phyloP scores from a whole-genome alignment of 2,888 invertebrate genomes.

The Gymnoscelis rufifasciata region DNA sequence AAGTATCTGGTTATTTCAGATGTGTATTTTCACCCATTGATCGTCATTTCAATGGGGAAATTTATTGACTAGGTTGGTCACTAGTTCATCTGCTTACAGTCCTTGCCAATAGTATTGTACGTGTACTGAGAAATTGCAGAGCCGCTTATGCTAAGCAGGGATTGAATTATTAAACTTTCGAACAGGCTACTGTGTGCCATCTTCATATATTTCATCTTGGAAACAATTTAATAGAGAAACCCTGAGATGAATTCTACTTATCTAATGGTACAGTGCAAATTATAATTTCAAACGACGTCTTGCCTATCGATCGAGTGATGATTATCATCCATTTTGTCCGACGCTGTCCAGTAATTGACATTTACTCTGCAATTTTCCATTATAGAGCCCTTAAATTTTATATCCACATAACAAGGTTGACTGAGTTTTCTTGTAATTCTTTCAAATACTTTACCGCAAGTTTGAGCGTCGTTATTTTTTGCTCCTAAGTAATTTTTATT shows the following conservation, averaged over 20 bases:
- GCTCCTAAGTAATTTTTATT: neutral
- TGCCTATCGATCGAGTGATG: neutral
- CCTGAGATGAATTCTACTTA: neutral
- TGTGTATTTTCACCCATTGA: slow-evolving; percentile 59
- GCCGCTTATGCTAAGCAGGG: slow-evolving; percentile 46
- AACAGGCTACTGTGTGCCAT: slow-evolving; percentile 1
- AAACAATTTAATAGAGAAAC: neutral
- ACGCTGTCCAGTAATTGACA: neutral
- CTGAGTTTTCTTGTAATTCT: neutral
- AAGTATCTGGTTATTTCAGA: slow-evolving; percentile 43
- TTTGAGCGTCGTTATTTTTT: neutral
- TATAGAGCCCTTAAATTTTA: slow-evolving; percentile 1
- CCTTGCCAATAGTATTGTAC: slow-evolving; percentile 52
- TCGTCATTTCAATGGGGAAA: slow-evolving; percentile 69
- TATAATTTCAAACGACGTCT: neutral
- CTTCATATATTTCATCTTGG: neutral
- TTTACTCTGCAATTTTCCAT: neutral
- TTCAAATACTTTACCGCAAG: neutral
- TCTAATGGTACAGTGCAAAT: neutral
- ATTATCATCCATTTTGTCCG: neutral
- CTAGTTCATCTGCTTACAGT: slow-evolving; percentile 54
- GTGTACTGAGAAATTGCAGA: slow-evolving; percentile 36
- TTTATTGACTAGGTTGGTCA: slow-evolving; percentile 49
- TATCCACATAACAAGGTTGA: neutral
- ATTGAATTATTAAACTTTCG: slow-evolving; percentile 39